Conservation (phyloP, 2,797 vertebrate genomes). For the Gymnopithys bicolor region DNA sequence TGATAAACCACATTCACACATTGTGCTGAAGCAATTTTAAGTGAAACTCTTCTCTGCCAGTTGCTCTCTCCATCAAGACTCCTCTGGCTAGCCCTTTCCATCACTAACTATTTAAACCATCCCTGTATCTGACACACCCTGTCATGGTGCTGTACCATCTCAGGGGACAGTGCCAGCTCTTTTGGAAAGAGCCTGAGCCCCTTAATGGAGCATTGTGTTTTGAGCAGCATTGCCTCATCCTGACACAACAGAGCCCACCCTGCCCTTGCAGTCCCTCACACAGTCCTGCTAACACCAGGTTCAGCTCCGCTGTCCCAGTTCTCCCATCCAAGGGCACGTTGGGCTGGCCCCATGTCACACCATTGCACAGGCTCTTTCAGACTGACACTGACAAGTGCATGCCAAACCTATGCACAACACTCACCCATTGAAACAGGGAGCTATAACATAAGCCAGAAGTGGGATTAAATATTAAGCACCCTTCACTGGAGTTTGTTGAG, state of each 20-base stretch:
- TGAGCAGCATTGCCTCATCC: rapidly evolving
- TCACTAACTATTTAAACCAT: neutral
- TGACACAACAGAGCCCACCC: neutral
- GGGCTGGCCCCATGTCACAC: neutral
- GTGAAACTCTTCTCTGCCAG: neutral
- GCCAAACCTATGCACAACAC: neutral
- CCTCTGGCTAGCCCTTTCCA: neutral
- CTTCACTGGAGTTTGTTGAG: neutral
- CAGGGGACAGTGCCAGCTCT: neutral
- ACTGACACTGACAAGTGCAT: neutral
- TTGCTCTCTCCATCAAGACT: neutral
- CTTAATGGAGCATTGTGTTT: neutral
- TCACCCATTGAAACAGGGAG: neutral
- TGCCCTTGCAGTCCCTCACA: neutral
- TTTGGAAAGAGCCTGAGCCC: neutral
- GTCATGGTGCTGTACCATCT: neutral
- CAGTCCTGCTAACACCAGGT: neutral
- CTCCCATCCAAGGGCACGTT: neutral
- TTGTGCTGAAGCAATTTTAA: neutral
- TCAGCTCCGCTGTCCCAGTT: neutral
- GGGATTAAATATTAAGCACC: neutral
- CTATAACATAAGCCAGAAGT: neutral
- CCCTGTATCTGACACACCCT: neutral
- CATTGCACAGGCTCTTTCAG: neutral
- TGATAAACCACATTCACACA: neutral